Evolutionary conservation across 2,113 vertebrate genomes (phyloP).

Genomic region (Oncorhynchus masou): DNA sequence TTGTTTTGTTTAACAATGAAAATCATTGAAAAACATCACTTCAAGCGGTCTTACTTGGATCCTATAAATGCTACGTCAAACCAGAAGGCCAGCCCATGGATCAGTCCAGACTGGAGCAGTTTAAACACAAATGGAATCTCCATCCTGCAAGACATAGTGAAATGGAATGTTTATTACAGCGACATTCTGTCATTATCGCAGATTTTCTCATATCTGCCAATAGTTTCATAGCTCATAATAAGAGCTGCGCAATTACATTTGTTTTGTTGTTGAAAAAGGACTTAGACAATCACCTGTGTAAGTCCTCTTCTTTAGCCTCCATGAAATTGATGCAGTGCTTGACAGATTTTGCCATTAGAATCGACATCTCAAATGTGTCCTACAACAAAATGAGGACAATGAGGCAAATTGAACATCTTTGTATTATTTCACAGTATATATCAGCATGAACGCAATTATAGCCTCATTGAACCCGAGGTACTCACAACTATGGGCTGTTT

Average conservation of each 20-base stretch:
- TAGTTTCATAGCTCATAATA: not conserved
- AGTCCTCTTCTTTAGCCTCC: slow-evolving; percentile 73
- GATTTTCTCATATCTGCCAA: not conserved
- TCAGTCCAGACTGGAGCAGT: slow-evolving; percentile 75
- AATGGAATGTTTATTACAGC: not conserved
- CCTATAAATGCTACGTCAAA: slow-evolving; percentile 63
- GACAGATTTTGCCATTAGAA: slow-evolving; percentile 79
- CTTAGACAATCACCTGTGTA: slow-evolving; percentile 65
- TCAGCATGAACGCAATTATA: no score
- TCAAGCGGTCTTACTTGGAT: slow-evolving; percentile 63
- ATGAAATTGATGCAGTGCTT: slow-evolving; percentile 79
- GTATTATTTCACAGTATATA: no score
- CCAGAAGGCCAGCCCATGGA: slow-evolving; percentile 78
- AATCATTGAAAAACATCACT: no score
- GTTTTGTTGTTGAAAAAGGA: no score
- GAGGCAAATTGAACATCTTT: not conserved
- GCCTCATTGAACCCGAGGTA: not conserved
- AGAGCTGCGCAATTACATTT: no score
- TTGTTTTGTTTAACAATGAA: no score
- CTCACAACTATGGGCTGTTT: slow-evolving; percentile 75
- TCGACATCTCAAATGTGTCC: slow-evolving; percentile 79
- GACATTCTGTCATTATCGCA: not conserved
- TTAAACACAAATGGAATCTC: slow-evolving; percentile 82
- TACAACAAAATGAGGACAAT: slow-evolving; percentile 26
- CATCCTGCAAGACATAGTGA: slow-evolving; percentile 56